phyloP scores from a whole-genome alignment of 2,113 vertebrate species.

The Sinocyclocheilus anophthalmus region DNA sequence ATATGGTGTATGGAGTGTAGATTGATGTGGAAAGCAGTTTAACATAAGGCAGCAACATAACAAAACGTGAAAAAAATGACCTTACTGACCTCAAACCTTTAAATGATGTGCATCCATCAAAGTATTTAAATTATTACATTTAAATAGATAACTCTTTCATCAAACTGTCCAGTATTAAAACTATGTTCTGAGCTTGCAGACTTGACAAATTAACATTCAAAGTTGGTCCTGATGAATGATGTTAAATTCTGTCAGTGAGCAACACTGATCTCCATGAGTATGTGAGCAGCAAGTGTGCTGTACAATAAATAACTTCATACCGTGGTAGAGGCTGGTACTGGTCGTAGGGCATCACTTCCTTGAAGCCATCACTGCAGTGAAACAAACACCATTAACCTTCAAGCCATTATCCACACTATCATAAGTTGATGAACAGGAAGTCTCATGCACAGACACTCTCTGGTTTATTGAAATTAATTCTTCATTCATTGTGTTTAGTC shows the following conservation, averaged over 20 bases:
- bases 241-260: not conserved
- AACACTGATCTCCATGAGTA: not conserved
- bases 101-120: not conserved
- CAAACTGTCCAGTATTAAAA: too few relatives aligned
- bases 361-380: constrained; percentile 89
- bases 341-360: constrained; percentile 95
- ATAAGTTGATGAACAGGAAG: not conserved
- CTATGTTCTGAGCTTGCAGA: not conserved
- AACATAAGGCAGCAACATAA: too few relatives aligned
- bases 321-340: constrained; percentile 94
- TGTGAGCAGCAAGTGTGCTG: constrained; percentile 41
- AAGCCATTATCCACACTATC: not conserved
- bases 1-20: too few relatives aligned
- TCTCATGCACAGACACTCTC: constrained; percentile 4
- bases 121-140: too few relatives aligned
- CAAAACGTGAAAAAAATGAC: too few relatives aligned
- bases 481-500: constrained; percentile 2
- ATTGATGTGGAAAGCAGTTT: too few relatives aligned
- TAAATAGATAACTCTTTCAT: too few relatives aligned
- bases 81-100: not conserved
- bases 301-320: constrained; percentile 70
- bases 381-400: constrained; percentile 49
- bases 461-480: constrained; percentile 16
- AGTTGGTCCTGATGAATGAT: not conserved
- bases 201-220: not conserved